Evolutionary conservation across 2,113 vertebrate species (phyloP), one percentile per base, ranked within the genome.

Genomic region (Hipposideros armiger): DNA sequence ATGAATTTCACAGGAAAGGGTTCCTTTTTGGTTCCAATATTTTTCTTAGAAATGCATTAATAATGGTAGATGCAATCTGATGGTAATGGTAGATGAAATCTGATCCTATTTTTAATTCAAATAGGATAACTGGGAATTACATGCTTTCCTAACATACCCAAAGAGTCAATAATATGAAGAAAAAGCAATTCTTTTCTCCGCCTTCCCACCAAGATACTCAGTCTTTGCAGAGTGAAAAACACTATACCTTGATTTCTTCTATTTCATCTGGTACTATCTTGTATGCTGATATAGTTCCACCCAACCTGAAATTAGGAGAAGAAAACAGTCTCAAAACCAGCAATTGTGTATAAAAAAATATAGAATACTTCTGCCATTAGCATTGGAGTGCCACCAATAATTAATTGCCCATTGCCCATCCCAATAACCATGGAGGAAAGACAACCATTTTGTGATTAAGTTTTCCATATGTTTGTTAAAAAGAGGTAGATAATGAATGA

Each of bases 211-310:
- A 89, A 83, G 74, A 89, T 66, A 60, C 2, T 89, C 81, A 76
- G 13, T 28, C 45, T 95, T 62, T 76, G 20, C 42, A 95, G 74
- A 86, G 45, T 96, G 82, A 97, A 98, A 98, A 96, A 87, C 83
- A 45, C 97, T 96, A 83, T 99, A 99, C 99, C 99, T 99, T 99
- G 96, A 99, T 99, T 98, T 99, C 99, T 98, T 99, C 99, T 97
- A 99, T 99, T 99, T 99, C 99, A 9, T 99, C 99, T 89, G 99
- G 99, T 96, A 99, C 99, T 98, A 99, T 99, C 99, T 99, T 99
- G 98, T 99, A 99, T 94, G 99, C 99, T 87, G 99, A 99, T 98
- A 99, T 99, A 98, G 99, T 99, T 96, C 99, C 99, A 97, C 99
- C 99, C 98, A 99, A 99, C 98, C 99, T 99, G 98, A 98, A 99